Evolutionary conservation across 2,113 vertebrate genomes (phyloP), one percentile per base, ranked within the genome.

Genomic region (Daboia siamensis): DNA sequence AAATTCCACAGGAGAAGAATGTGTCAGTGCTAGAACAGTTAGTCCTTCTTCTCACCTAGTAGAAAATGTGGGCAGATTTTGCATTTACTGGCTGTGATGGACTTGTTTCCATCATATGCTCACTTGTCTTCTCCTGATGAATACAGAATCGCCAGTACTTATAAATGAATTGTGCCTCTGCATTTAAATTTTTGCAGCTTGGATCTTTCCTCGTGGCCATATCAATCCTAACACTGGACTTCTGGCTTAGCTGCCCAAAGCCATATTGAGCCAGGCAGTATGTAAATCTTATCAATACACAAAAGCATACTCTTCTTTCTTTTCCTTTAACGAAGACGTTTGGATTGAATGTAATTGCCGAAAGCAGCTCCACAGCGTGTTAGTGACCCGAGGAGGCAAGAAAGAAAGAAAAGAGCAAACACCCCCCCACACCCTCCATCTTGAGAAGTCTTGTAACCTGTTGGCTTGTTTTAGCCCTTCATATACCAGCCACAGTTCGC

Each of bases 401-500:
- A 95, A 94, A 94, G 94, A 95, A 96, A 93, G 95, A 91, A 46
- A 48, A 33, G 1, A 33, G 8, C 39, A 57, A 21, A 10, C 59
- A 39, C 39, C 39, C 39, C 39, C 39, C 39, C 39, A 39, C 39
- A 39, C 46, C 15, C 4, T 23, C 4, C 96, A 94, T 93, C 95
- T 95, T 97, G 95, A 96, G 95, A 97, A 97, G 95, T 97, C 94
- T 97, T 93, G 95, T 98, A 98, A 99, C 99, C 99, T 99, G 99
- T 99, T 99, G 97, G 99, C 98, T 98, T 99, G 98, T 98, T 99
- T 99, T 98, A 99, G 99, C 98, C 99, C 99, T 98, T 99, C 98
- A 98, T 99, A 99, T 98, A 98, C 99, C 98, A 99, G 98, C 99
- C 98, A 99, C 97, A 99, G 98, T 97, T 99, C 99, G 98, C 99